Base-by-base conservation (phyloP, 1,140 invertebrate genomes). In the Lerema accius region DNA sequence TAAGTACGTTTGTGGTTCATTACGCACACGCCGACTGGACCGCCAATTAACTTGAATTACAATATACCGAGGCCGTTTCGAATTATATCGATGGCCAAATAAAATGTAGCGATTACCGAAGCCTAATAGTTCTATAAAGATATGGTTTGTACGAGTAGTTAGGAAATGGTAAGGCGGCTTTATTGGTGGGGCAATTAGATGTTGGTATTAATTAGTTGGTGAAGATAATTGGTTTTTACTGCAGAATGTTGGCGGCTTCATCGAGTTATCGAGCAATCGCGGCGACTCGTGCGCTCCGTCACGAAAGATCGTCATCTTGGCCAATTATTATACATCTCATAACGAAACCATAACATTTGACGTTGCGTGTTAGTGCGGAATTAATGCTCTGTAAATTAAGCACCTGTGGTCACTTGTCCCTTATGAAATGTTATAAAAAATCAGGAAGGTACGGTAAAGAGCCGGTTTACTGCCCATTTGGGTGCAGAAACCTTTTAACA, bases 21-120 rank as follows among this genome's bases (percentile, higher is more conserved):
- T 75, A 67, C 51, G 45, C 68, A 63, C 39, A 62, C 65, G 65
- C 62, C 67, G 63, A 65, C 50, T 55, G 65, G 42, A 65, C 65
- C 51, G 70, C 73, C 73, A 76, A 73, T 76, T 76, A 76, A 62
- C 56, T 51, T 67, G 39, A 73, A 73, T 73, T 69, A 76, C 65
- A 67, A 68, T 71, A 69, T 61, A 32, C 61, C 61, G 61, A 42
- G 46, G 43, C 48, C 67, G 64, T 68, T 67, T 11, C 4, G 10
- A 11, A 67, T 65, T 60, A 65, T 65, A 70, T 69, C 65, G 63
- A 76, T 69, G 64, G 60, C 50, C 60, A 63, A 67, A 73, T 73
- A 71, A 76, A 67, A 65, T 56, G 62, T 46, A 56, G 49, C 43
- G 45, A 56, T 55, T 63, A 68, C 55, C 58, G 53, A 23, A 60